Conservation (phyloP, 2,113 vertebrate genomes). For the Corythornis cristatus region DNA sequence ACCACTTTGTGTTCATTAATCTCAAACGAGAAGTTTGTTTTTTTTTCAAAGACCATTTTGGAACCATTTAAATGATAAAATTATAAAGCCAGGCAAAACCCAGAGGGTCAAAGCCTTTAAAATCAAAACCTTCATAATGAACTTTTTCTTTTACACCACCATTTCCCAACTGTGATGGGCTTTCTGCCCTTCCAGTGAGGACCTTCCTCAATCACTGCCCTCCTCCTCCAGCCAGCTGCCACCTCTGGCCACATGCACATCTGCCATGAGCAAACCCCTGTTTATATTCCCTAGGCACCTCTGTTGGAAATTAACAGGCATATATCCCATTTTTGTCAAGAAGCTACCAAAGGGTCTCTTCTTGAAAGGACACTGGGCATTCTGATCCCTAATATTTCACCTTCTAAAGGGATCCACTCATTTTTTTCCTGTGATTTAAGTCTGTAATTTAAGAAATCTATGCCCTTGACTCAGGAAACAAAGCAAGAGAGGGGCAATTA, state of each 20-base stretch:
- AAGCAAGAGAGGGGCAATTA: slow-evolving; percentile 16
- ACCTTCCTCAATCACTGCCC: background rate
- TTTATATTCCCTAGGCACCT: background rate
- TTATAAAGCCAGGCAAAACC: background rate
- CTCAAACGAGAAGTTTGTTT: background rate
- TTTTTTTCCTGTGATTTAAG: background rate
- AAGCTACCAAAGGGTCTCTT: background rate
- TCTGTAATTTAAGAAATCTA: background rate
- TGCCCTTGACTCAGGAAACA: background rate
- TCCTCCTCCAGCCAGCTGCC: background rate
- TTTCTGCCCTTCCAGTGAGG: background rate
- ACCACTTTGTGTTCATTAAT: slow-evolving; percentile 29
- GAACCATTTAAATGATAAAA: background rate
- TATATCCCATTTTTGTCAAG: background rate
- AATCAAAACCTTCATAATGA: background rate
- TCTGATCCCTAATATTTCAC: background rate
- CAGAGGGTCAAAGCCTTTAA: background rate
- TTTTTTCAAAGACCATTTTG: background rate
- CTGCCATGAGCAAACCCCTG: background rate
- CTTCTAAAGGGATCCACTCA: background rate
- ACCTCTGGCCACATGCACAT: accelerated
- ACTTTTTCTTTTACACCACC: background rate
- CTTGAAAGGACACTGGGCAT: background rate
- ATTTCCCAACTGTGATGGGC: background rate
- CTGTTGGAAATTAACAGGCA: background rate